phyloP scores from a whole-genome alignment of 2,113 vertebrate species.

The Maccullochella peelii region DNA sequence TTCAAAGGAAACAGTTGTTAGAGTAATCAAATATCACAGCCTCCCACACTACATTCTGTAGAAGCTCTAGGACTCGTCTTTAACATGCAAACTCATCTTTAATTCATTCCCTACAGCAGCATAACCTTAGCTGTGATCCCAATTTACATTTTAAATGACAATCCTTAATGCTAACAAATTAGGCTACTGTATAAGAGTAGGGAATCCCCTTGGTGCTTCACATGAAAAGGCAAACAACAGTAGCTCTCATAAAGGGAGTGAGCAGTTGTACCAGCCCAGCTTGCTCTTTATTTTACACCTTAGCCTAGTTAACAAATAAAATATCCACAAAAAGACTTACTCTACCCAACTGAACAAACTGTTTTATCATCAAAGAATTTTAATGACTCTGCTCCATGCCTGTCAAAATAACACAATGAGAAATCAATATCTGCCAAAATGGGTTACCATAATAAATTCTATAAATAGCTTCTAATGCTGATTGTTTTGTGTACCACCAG shows the following conservation, averaged over 20 bases:
- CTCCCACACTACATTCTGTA: slow-evolving; percentile 1
- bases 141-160: slow-evolving; percentile 71
- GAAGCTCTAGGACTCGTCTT: slow-evolving; percentile 20
- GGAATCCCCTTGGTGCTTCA: slow-evolving; percentile 42
- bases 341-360: not conserved
- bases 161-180: slow-evolving; percentile 54
- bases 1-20: slow-evolving; percentile 21
- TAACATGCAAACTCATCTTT: slow-evolving; percentile 59
- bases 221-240: slow-evolving; percentile 31
- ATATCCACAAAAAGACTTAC: not conserved
- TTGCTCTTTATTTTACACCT: slow-evolving; percentile 20
- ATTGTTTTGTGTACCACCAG: not conserved
- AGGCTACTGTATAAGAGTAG: slow-evolving; percentile 40
- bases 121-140: slow-evolving; percentile 60
- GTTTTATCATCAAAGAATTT: not conserved
- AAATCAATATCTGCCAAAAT: not conserved
- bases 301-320: slow-evolving; percentile 26
- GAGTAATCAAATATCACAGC: slow-evolving; percentile 27
- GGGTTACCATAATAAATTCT: not conserved
- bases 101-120: slow-evolving; percentile 49
- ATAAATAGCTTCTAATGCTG: not conserved
- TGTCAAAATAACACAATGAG: not conserved
- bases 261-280: fast-evolving
- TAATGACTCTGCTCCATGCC: not conserved
- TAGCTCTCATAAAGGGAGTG: not conserved